phyloP scores from a whole-genome alignment of 2,888 invertebrate species.

The Halocaridina rubra region DNA sequence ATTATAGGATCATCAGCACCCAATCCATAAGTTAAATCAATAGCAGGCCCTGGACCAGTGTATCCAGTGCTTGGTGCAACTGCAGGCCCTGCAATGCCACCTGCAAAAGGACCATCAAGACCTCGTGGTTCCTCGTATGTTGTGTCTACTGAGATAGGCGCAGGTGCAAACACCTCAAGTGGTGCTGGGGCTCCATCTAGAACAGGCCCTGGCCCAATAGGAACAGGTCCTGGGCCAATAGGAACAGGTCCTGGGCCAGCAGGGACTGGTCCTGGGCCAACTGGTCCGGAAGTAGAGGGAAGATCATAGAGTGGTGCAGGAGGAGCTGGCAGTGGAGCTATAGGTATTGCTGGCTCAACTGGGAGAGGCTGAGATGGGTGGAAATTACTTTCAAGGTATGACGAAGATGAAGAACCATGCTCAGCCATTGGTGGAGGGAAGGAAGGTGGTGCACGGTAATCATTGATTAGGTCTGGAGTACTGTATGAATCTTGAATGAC shows the following conservation, averaged over 20 bases:
- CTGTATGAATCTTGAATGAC: neutral
- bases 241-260: neutral
- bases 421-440: slow-evolving; percentile 47
- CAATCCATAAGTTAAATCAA: slow-evolving; percentile 6
- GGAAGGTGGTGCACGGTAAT: slow-evolving; percentile 38
- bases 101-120: no score
- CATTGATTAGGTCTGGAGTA: slow-evolving; percentile 2
- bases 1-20: slow-evolving; percentile 60
- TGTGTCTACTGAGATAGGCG: neutral
- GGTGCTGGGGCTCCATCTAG: neutral
- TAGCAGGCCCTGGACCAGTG: neutral
- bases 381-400: slow-evolving; percentile 32
- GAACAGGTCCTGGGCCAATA: neutral
- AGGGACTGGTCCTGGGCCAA: neutral
- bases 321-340: neutral
- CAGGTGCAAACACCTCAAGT: neutral
- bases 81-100: neutral
- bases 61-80: neutral
- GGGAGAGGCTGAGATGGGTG: slow-evolving; percentile 37
- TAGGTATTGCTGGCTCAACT: neutral
- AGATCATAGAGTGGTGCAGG: slow-evolving; percentile 35
- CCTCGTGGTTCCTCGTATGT: no score
- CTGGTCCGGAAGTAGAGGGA: neutral
- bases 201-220: neutral
- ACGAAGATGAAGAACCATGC: slow-evolving; percentile 42